Conservation (phyloP, 1,140 invertebrate species). For the Philopotamus ludificatus region DNA sequence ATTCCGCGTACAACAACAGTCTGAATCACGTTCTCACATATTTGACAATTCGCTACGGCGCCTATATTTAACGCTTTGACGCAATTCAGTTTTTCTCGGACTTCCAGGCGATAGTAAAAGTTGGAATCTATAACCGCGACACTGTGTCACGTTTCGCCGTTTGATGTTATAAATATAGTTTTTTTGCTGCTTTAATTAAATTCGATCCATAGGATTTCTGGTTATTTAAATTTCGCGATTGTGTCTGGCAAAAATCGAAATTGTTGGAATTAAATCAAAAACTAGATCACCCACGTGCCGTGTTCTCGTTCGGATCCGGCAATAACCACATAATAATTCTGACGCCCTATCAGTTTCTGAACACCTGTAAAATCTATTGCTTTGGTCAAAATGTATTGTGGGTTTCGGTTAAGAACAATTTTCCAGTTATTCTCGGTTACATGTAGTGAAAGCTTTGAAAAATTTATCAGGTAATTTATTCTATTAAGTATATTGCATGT, state of each 20-base stretch:
- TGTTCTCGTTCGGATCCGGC: neutral
- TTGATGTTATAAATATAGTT: too few species aligned
- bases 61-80: neutral
- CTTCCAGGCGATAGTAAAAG: neutral
- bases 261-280: neutral
- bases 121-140: too few species aligned
- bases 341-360: conserved; percentile 15
- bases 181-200: too few species aligned
- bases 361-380: neutral
- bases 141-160: too few species aligned
- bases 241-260: neutral
- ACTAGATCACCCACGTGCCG: conserved; percentile 17
- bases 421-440: neutral
- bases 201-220: too few species aligned
- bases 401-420: neutral
- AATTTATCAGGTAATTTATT: too few species aligned
- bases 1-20: neutral
- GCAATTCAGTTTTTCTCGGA: neutral
- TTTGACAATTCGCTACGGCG: neutral
- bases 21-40: neutral
- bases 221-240: too few species aligned
- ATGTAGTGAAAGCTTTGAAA: too few species aligned
- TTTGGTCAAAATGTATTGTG: neutral
- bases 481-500: too few species aligned
- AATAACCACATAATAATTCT: conserved; percentile 12